Evolutionary conservation across 2,797 vertebrate genomes (phyloP).

Genomic region (Poecile montanus): DNA sequence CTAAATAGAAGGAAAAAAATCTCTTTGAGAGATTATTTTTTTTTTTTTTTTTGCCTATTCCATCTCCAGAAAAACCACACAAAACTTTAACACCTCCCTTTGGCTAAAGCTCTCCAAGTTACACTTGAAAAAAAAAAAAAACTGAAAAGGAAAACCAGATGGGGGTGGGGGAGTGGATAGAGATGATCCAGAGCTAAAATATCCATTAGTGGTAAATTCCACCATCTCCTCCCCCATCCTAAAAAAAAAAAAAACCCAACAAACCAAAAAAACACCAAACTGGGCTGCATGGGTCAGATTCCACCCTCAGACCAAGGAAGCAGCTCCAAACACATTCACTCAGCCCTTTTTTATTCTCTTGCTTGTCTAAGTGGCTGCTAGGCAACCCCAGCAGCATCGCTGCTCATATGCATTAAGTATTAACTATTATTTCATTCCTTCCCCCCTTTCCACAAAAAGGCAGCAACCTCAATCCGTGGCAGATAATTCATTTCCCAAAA

Average conservation of each 20-base stretch:
- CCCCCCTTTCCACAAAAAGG: not conserved
- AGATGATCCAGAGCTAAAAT: conserved; percentile 1
- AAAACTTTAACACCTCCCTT: conserved; percentile 56
- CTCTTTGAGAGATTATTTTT: not conserved
- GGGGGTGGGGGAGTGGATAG: not conserved
- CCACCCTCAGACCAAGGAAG: not conserved
- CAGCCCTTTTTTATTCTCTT: conserved; percentile 21
- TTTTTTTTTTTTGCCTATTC: not conserved
- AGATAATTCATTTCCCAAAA: not conserved
- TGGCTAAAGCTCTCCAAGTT: conserved; percentile 37
- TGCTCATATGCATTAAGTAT: conserved; percentile 51
- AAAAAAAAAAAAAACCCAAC: not conserved
- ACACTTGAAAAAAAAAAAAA: not conserved
- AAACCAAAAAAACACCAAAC: not conserved
- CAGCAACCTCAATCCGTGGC: not conserved
- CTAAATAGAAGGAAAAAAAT: conserved; percentile 35
- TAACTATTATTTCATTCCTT: conserved; percentile 37
- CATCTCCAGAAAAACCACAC: conserved; percentile 45
- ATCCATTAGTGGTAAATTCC: conserved; percentile 29
- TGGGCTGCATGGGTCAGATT: conserved; percentile 27
- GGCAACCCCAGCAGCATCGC: conserved; percentile 54
- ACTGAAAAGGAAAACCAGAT: not conserved
- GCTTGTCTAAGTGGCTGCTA: conserved; percentile 59
- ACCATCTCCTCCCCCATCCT: not conserved
- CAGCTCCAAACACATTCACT: not conserved